A percentile compares a stretch with the other conserved stretches of the same genome.
Conservation (phyloP, 1,140 invertebrate species). For the Trachelipus rathkii region DNA sequence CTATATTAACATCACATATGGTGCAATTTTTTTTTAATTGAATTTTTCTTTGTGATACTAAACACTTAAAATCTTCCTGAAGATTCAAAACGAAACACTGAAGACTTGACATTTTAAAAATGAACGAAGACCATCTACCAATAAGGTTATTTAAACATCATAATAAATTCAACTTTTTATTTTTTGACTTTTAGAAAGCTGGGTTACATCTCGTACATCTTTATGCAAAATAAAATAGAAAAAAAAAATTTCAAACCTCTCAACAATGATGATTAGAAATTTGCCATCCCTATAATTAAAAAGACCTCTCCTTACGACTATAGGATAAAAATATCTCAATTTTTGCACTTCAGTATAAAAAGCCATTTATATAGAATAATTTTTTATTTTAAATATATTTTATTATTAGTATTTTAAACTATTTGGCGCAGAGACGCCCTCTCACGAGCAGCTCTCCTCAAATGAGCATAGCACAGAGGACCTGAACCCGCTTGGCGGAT, state of each 20-base stretch:
- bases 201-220: neutral
- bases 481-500: neutral
- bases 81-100: too few species aligned
- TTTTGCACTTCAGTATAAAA: constrained; percentile 5
- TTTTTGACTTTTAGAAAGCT: constrained; percentile 10
- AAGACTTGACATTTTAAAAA: too few species aligned
- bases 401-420: neutral
- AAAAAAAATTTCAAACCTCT: too few species aligned
- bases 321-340: neutral
- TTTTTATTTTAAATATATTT: constrained; percentile 1
- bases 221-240: neutral
- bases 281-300: neutral
- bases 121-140: too few species aligned
- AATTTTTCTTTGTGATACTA: too few species aligned
- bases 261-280: neutral
- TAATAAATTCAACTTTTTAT: neutral
- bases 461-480: neutral
- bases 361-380: neutral
- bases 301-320: constrained; percentile 1
- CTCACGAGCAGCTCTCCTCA: neutral
- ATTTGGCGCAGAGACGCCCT: constrained; percentile 1
- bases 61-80: too few species aligned
- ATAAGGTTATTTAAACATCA: neutral
- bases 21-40: too few species aligned
- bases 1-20: too few species aligned